Evolutionary conservation across 2,888 invertebrate species (phyloP), one percentile per base, ranked within the genome.

Genomic region (Cheilosia urbana): DNA sequence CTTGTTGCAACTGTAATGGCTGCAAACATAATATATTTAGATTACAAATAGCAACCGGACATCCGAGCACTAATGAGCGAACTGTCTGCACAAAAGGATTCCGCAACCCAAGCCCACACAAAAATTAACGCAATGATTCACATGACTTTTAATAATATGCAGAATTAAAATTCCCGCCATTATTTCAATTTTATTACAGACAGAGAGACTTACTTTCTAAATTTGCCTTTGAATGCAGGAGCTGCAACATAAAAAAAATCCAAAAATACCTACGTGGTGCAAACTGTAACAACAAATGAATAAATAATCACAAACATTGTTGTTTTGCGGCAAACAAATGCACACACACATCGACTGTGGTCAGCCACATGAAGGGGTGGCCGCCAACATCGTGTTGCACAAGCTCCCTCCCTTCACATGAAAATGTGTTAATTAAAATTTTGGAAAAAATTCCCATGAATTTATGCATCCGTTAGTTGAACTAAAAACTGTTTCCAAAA

Each of bases 391-490:
- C 63, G 17, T 30, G 62, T 55, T 30, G 40, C 68, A 49, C 57
- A 63, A 55, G 40, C 19, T n/a, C 19, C n/a, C 30, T 6, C 57
- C 2, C 51, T 37, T 15, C 62, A 30, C 34, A 37, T 55, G 58
- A 57, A 78, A 82, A 87, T 69, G 77, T 87, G 87, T 82, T 82
- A 87, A 87, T 87, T 87, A 87, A 82, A 87, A 73, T 87, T 81
- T 81, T 60, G 27, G 6, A 51, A 17, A 71, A 68, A 73, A 63
- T 21, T 19, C 53, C 40, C 37, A 49, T 34, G 73, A 82, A 82
- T 77, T 73, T 78, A 82, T 87, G 81, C 58, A 82, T 77, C 34
- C 63, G 60, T 51, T 58, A 57, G 62, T 57, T 27, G 6, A 19
- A 19, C 15, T 24, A 55, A 49, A 71, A 80, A 63, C 21, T 57